Conservation (phyloP, 2,888 invertebrate species). For the Sympetrum striolatum region DNA sequence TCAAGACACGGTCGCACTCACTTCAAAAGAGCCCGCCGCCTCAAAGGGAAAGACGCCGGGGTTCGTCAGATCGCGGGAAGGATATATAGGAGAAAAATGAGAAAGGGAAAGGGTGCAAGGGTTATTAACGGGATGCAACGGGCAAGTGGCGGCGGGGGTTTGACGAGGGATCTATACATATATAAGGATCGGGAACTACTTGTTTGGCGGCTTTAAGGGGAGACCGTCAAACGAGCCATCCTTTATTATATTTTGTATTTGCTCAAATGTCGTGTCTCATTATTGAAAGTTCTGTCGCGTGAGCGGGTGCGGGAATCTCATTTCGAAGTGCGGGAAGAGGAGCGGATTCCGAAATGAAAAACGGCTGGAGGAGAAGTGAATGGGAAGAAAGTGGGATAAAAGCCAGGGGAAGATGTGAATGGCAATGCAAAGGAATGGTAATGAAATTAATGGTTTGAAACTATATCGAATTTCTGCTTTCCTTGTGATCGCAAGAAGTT, state of each 20-base stretch:
- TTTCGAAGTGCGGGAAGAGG: background rate
- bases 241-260: slow-evolving; percentile 38
- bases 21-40: background rate
- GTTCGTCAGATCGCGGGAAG: background rate
- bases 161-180: background rate
- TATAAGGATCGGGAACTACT: background rate
- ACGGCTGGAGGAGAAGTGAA: background rate
- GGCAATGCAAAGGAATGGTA: too few relatives aligned
- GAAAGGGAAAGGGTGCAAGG: background rate
- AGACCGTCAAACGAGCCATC: slow-evolving; percentile 27
- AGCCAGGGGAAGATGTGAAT: background rate
- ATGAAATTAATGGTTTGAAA: too few relatives aligned
- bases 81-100: background rate
- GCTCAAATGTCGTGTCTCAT: slow-evolving; percentile 35
- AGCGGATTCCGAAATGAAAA: background rate
- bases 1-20: background rate
- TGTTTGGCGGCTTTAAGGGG: slow-evolving; percentile 37
- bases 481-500: too few relatives aligned
- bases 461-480: too few relatives aligned
- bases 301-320: slow-evolving; percentile 15
- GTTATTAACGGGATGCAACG: background rate
- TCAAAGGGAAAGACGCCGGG: background rate
- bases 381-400: background rate
- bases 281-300: slow-evolving; percentile 37
- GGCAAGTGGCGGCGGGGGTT: background rate